Base-by-base conservation (phyloP, 2,113 vertebrate genomes). In the Nothobranchius kuhntae region DNA sequence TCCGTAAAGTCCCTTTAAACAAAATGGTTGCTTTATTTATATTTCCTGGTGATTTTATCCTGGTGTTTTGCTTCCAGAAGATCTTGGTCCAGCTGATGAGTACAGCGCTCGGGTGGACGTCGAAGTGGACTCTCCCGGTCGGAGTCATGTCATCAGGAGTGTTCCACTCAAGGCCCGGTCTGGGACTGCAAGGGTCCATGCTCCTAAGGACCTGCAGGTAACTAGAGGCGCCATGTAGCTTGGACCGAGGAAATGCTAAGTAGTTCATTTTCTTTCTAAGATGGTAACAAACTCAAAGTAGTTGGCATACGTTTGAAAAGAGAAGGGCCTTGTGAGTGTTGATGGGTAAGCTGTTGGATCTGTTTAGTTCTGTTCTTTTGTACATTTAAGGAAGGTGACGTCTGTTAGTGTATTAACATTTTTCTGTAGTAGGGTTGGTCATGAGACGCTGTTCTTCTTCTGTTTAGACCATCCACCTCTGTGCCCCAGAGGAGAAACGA, bases 141-240 rank as follows among this genome's bases (percentile, higher is more conserved):
- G 94, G 6, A 93, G 92, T 73, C 91, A 90, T 68, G 89, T 96
- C 15, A 95, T 99, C 79, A 91, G 78, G 77, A 96, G 94, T 78
- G 65, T 99, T 85, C 82, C 83, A 9, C 89, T 99, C 52, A 90
- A 81, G 81, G 97, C 95, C 63, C 92, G 95, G 84, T 92, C 92
- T 75, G 98, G 98, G 76, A 93, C 87, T 63, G 96, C 95, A 8
- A 94, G 95, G 79, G 95, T 99, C 63, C 96, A 95, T 53, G 95
- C 94, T 47, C 96, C 98, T 7, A 95, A 94, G 82, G 92, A 95
- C 75, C 82, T 98, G 17, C 94, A 99, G 96, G 98, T 98, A 91
- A 12, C 40, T 30, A 3, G 36, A 60, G 47, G 40, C 44, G 21
- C 21, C 21, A 21, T 21, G 21, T 21, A 21, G 21, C 21, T 53